Base-by-base conservation (phyloP, 2,113 vertebrate genomes). In the Triplophysa rosa region DNA sequence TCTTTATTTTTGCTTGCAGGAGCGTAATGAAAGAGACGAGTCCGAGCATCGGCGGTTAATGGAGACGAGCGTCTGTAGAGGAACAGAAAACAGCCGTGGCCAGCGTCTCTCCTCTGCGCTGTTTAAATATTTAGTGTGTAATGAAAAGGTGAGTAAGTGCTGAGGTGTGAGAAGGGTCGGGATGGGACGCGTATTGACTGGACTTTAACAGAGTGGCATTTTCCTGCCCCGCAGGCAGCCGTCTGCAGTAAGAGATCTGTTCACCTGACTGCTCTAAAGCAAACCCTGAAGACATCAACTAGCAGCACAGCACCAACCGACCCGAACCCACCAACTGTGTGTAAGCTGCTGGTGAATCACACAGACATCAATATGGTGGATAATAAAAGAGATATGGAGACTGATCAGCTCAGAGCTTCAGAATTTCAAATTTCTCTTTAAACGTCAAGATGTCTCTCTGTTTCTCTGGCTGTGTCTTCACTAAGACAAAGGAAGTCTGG, bases 81-180 rank as follows among this genome's bases (percentile, higher is more conserved):
- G 42, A 26, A 49, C 5, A 24, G 45, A 78, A 56, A 82, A 66
- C 37, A 24, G 12, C 40, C 2, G 13, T 11, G 40, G 59, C 59
- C 59, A 54, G 75, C 64, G 74, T 83, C 88, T 85, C 86, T 75
- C 82, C 81, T 91, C 88, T 6, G 88, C 84, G 84, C 87, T 90
- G 75, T 88, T 92, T 90, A 92, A 92, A 92, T 91, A 92, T 93
- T 92, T 86, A 92, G 83, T 68, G 82, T 86, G 82, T 91, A 91
- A 92, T 92, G 91, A 91, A 90, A 89, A 89, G 87, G 88, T 89
- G 89, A 89, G 84, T 1, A 72, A 90, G 85, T 79, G 80, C 40
- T 66, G 67, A 71, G 62, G 58, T 84, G 84, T 85, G 75, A 79
- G 83, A 86, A 49, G 17, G 81, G 83, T 78, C 78, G n/a, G n/a